Conservation (phyloP, 2,113 vertebrate genomes). For the human region GRCh38 chr12:71053001-71053500, state of each 20-base stretch:
- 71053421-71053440: constrained; percentile 30
- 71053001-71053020: not conserved
- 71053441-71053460: constrained; percentile 49
- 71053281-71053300: not conserved
- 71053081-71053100: not conserved
- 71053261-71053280: not conserved
- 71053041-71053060: not conserved
- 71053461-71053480: not conserved
- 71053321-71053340: constrained; percentile 10
- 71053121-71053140: not conserved
- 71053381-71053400: not conserved
- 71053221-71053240: not conserved
- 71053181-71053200: not conserved
- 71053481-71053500: constrained; percentile 51
- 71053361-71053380: constrained; percentile 40
- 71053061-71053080: not conserved
- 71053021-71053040: too few species aligned
- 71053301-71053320: not conserved
- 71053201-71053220: not conserved
- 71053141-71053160: not conserved
- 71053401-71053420: not conserved
- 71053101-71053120: not conserved
- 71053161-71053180: not conserved
- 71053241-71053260: not conserved
- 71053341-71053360: not conserved